Base-by-base conservation (phyloP, 2,113 vertebrate species). In the Lophura nycthemera region DNA sequence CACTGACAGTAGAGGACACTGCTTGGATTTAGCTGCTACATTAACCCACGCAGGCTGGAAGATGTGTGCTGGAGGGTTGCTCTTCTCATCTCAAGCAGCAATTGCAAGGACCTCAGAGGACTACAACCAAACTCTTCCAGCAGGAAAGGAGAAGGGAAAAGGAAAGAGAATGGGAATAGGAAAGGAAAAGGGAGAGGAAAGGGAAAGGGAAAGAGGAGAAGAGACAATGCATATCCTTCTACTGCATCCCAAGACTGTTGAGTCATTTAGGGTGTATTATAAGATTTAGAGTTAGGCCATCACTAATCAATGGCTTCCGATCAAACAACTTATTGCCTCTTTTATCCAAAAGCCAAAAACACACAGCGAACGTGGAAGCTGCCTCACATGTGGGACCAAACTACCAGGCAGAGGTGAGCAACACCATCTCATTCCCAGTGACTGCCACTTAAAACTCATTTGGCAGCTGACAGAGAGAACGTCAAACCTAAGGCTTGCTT, bases 1-100 rank as follows among this genome's bases (percentile, higher is more conserved):
- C 83, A 42, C 47, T 81, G 64, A 80, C 65, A 93, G 92, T 73
- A 93, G 89, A 96, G 70, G 92, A 96, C 77, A 77, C 84, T 67
- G 48, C 29, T 64, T 2, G 5, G 66, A 65, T 88, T 90, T 54
- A 91, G 89, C 60, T 59, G 60, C 24, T 7, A 36, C 59, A 10
- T 75, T 93, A 65, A 74, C 40, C 54, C 54, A 45, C 21, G 22
- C 1, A 4, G 66, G 25, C 16, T 2, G 43, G 43, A 63, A 45
- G 0, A 1, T 13, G 0, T 7, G 2, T 24, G 38, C 56, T n/a
- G 30, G 64, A 67, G 57, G 25, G 57, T 3, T 61, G 45, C 29
- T 52, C 43, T 56, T 25, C 64, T 61, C 64, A 69, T 57, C 69
- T 50, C 52, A 71, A 93, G 27, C 15, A 87, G 48, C 42, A 71